These are phyloP conservation scores for Silurus aristotelis DNA, from an alignment of 2,797 vertebrate species.

Conservation along the genomic window DNA sequence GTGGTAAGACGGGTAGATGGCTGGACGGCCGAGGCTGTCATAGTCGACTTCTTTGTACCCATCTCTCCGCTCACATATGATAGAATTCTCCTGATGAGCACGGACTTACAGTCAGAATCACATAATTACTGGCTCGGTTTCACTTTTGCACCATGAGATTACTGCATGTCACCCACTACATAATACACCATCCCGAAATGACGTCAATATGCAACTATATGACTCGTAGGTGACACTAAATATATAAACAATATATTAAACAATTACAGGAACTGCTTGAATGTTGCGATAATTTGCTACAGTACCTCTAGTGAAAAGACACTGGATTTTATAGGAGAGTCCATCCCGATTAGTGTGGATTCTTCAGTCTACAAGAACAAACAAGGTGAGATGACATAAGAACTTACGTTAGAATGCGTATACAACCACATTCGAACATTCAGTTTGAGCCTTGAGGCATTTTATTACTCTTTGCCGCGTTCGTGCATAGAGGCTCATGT, in stretches of 20 bases:
- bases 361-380: constrained; percentile 24
- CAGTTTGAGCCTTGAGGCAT: background rate
- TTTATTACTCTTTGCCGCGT: background rate
- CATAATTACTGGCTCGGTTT: background rate
- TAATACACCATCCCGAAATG: constrained; percentile 1
- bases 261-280: background rate
- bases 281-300: background rate
- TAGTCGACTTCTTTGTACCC: constrained; percentile 45
- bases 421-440: background rate
- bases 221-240: background rate
- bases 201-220: background rate
- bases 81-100: constrained; percentile 34
- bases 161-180: background rate
- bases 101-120: background rate
- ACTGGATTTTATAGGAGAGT: constrained; percentile 19
- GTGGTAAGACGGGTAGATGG: constrained; percentile 55
- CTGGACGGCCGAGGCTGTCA: constrained; percentile 75
- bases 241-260: background rate
- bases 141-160: background rate
- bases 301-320: constrained; percentile 20
- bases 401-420: background rate
- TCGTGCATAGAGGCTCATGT: background rate
- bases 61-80: background rate
- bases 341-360: background rate
- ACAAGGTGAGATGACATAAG: background rate